Evolutionary conservation across 2,797 vertebrate genomes (phyloP).

Genomic region (Lepilemur septentrionalis): DNA sequence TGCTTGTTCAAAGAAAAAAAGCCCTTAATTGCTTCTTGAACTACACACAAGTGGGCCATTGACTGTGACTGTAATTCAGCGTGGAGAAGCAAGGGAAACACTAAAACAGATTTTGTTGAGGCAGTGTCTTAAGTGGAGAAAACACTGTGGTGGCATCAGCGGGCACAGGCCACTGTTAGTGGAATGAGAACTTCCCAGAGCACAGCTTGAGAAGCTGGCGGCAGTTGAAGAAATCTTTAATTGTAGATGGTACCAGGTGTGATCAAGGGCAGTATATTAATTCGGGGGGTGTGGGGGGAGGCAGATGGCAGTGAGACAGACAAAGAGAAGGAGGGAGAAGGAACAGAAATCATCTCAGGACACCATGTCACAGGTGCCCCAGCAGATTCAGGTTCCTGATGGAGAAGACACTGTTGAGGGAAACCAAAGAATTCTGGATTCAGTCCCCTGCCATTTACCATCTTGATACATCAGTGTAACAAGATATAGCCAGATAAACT

Average conservation of each 20-base stretch:
- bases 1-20: constrained; percentile 62
- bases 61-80: constrained; percentile 69
- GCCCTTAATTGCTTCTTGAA: constrained; percentile 77
- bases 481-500: not conserved
- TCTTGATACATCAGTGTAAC: not conserved
- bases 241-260: not conserved
- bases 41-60: constrained; percentile 73
- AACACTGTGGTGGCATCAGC: not conserved
- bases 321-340: not conserved
- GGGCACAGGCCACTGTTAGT: not conserved
- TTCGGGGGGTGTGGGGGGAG: not conserved
- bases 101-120: not conserved
- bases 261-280: not conserved
- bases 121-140: not conserved
- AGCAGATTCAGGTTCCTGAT: not conserved
- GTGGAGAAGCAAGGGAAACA: constrained; percentile 61
- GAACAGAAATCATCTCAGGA: not conserved
- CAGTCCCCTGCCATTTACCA: not conserved
- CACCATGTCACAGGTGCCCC: not conserved
- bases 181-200: not conserved
- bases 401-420: not conserved
- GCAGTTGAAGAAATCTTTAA: not conserved
- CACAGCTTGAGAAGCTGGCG: not conserved
- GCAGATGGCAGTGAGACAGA: no score
- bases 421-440: not conserved